These are phyloP conservation scores for Vulpes ferrilata DNA, from an alignment of 2,113 vertebrate species.

Conservation along the genomic window DNA sequence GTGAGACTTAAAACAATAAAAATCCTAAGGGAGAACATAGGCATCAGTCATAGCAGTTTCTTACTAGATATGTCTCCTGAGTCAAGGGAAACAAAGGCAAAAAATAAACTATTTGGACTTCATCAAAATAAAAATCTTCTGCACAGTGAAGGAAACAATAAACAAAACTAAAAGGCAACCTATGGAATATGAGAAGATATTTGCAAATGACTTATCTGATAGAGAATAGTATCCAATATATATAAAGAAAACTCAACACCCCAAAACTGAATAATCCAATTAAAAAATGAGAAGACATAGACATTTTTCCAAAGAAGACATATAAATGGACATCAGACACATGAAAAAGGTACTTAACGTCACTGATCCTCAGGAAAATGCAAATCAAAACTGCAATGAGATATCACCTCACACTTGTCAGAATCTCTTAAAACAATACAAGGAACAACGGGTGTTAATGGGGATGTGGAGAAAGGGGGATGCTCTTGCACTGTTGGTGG, in stretches of 20 bases:
- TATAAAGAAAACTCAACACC: neutral
- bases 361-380: neutral
- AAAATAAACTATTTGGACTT: neutral
- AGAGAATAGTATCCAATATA: neutral
- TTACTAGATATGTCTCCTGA: neutral
- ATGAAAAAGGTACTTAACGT: neutral
- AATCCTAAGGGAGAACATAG: neutral
- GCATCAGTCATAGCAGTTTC: neutral
- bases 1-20: neutral
- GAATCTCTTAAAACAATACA: neutral
- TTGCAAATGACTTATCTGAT: neutral
- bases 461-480: neutral
- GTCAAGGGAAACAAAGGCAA: neutral
- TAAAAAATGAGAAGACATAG: neutral
- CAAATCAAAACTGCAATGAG: neutral
- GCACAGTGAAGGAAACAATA: neutral
- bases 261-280: neutral
- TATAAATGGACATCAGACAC: neutral
- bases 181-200: neutral
- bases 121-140: neutral
- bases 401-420: neutral
- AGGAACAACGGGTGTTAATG: neutral
- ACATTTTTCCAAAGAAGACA: neutral
- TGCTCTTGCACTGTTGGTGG: neutral
- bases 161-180: neutral